Percentiles rank a stretch among this genome's conserved stretches.
Conservation (phyloP, 2,797 vertebrate genomes). For the Prionace glauca region DNA sequence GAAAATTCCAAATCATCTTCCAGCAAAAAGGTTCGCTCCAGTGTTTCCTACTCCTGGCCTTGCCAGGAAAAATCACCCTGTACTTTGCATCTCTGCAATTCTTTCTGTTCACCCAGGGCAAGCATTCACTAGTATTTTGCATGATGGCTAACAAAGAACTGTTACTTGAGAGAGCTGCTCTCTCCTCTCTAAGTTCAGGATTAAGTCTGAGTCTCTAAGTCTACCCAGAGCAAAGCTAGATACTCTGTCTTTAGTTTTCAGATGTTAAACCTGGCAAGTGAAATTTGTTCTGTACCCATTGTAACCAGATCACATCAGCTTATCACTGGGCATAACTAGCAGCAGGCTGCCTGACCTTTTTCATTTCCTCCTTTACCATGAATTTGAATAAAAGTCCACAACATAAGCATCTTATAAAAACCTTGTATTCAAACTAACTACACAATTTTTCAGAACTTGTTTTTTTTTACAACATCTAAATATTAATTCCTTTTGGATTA, state of each 20-base stretch:
- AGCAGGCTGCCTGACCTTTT: background rate
- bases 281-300: background rate
- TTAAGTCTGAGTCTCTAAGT: background rate
- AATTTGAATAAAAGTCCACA: background rate
- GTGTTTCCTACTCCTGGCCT: background rate
- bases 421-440: background rate
- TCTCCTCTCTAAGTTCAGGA: background rate
- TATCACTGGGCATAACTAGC: background rate
- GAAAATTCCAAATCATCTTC: background rate
- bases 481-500: conserved; percentile 27
- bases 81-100: background rate
- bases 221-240: background rate
- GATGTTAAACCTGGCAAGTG: background rate
- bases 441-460: background rate
- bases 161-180: too few relatives aligned
- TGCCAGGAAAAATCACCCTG: background rate
- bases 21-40: background rate
- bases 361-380: background rate
- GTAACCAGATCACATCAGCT: background rate
- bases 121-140: background rate
- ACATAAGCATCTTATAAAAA: background rate
- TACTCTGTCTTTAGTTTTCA: background rate
- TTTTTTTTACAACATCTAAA: conserved; percentile 19
- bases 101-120: background rate
- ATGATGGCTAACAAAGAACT: background rate